Base-by-base conservation (phyloP, 2,888 invertebrate species). In the Acronicta leporina region DNA sequence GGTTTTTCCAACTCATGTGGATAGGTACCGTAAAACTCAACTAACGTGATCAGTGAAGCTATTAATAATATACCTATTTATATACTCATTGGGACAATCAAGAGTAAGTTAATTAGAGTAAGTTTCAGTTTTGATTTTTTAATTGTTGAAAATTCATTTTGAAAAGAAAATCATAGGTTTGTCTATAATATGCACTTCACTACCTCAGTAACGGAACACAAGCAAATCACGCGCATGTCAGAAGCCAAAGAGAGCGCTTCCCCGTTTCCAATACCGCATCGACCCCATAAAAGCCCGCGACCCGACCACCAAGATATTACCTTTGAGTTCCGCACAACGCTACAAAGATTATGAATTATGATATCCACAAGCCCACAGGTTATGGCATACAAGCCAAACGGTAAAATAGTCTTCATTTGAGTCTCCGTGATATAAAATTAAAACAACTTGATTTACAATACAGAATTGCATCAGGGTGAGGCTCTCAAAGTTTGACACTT, bases 221-320 rank as follows among this genome's bases (percentile, higher is more conserved):
- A 67, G 14, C 13, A 16, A 68, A 27, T n/a, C n/a, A 55, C 43
- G n/a, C 15, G n/a, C 8, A 64, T 40, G 59, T 69, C 46, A 69
- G 43, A 52, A 47, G 58, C 15, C 38, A 30, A 11, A 53, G 30
- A 0, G 3, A 40, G 16, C 7, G 9, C 41, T 59, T 68, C 50
- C 30, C 50, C 33, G 10, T 69, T 54, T 51, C 47, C 33, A 48
- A 40, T 45, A 59, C 40, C 33, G 6, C 40, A 11, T 35, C n/a
- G 63, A 45, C 42, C 42, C 13, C 38, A 30, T 44, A 56, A 27
- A 8, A 16, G 5, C 15, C 13, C 15, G 30, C 13, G 46, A 54
- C 38, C 33, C 33, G 9, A 52, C 67, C 67, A 35, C 53, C 52
- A 38, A 3, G 16, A 1, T 16, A 11, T 55, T 25, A 30, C 30